Base-by-base conservation (phyloP, 2,113 vertebrate species). In the Emydura subglobosa region DNA sequence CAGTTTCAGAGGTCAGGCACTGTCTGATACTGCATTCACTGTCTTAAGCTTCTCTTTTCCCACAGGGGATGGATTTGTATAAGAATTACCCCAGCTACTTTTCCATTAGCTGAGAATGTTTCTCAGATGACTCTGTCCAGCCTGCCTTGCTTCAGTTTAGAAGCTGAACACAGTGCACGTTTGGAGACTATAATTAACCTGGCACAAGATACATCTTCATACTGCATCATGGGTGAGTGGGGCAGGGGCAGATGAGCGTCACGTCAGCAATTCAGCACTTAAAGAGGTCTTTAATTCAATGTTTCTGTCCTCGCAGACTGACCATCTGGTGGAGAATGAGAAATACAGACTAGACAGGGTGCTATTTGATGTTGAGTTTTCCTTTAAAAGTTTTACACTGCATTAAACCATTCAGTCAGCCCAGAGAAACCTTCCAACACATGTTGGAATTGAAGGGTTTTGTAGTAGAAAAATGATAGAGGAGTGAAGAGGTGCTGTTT, bases 1-100 rank as follows among this genome's bases (percentile, higher is more conserved):
- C 89, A 94, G 96, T 96, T 97, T 93, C 86, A 96, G 96, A 98
- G 98, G 98, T 98, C 98, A 97, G 96, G 94, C 97, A 96, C 96
- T 95, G 97, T 97, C 96, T 74, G 74, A 95, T 97, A 53, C 97
- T 89, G 83, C 96, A 91, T 97, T 98, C 98, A 93, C 90, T 76
- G 83, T 96, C 91, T 96, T 95, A 91, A 97, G 94, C 92, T 50
- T 95, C 5, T 83, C 88, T 96, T 98, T 98, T 98, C 98, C 96
- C 98, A 98, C 97, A 97, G 87, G 79, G 90, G 65, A 47, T 87
- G 82, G 85, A 95, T 98, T 97, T 92, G 89, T 96, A 94, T 93
- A 96, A 97, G 94, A 91, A 91, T 81, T 94, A 65, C 59, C 86
- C 84, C 96, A 96, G 98, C 97, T 97, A 96, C 96, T 96, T 96